phyloP scores from a whole-genome alignment of 2,888 invertebrate genomes.

The Parnassius glacialis region DNA sequence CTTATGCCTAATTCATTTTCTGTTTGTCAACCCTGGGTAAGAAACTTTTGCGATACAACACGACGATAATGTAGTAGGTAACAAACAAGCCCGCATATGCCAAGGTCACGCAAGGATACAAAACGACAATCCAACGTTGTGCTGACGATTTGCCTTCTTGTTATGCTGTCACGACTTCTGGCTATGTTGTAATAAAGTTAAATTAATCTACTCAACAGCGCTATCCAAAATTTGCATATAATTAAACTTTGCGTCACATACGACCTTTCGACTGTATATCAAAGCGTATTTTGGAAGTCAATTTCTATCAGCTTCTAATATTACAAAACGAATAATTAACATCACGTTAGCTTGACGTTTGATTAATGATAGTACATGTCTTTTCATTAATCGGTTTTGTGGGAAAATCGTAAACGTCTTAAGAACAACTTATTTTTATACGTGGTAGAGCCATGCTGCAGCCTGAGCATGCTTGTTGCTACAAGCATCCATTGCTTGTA shows the following conservation, averaged over 20 bases:
- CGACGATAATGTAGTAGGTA: too few species aligned
- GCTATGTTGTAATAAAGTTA: background rate
- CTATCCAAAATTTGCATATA: background rate
- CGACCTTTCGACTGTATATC: conserved; percentile 13
- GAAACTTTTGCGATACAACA: too few species aligned
- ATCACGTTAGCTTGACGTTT: conserved; percentile 5
- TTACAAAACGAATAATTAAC: background rate
- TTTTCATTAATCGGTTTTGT: background rate
- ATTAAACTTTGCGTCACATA: conserved; percentile 8
- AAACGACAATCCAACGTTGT: background rate
- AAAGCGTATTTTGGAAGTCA: conserved; percentile 10
- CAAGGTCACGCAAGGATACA: conserved; percentile 8
- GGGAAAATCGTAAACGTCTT: too few species aligned
- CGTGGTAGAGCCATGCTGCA: too few species aligned
- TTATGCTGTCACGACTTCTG: background rate
- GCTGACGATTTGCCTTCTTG: background rate
- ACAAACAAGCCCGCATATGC: conserved; percentile 1
- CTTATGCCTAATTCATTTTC: too few species aligned
- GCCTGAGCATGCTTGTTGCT: too few species aligned
- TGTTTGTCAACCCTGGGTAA: too few species aligned
- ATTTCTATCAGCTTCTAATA: background rate
- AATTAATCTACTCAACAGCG: conserved; percentile 4
- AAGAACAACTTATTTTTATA: too few species aligned
- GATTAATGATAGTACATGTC: conserved; percentile 14
- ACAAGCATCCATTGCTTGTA: too few species aligned